Conservation (phyloP, 2,888 invertebrate genomes). For the Hoplodrina ambigua region DNA sequence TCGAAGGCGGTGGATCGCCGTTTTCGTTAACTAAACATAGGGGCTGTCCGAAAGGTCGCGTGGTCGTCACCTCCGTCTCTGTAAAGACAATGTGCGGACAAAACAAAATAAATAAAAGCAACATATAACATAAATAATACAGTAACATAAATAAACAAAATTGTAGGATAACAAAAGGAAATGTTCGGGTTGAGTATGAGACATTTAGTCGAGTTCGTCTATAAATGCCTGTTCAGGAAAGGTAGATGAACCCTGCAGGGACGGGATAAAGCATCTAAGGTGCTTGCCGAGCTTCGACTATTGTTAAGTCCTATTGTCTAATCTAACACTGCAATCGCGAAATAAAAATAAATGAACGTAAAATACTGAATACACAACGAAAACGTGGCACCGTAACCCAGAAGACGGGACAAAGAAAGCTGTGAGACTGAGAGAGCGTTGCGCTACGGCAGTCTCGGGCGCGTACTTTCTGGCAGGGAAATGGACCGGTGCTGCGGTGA, state of each 20-base stretch:
- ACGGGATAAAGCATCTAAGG: slow-evolving; percentile 85
- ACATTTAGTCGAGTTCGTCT: slow-evolving; percentile 62
- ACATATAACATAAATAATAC: slow-evolving; percentile 65
- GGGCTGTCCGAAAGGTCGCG: slow-evolving; percentile 95
- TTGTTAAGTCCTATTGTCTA: slow-evolving; percentile 80
- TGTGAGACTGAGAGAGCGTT: slow-evolving; percentile 85
- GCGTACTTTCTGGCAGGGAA: slow-evolving; percentile 96
- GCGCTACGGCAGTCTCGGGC: slow-evolving; percentile 85
- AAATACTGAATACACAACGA: slow-evolving; percentile 85
- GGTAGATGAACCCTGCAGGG: slow-evolving; percentile 77
- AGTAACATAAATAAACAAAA: slow-evolving; percentile 68
- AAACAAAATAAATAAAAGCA: slow-evolving; percentile 83
- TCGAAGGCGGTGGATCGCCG: slow-evolving; percentile 88
- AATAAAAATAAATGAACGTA: slow-evolving; percentile 79
- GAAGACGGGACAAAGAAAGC: slow-evolving; percentile 88
- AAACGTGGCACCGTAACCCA: slow-evolving; percentile 85
- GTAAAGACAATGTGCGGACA: slow-evolving; percentile 84
- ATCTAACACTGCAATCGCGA: slow-evolving; percentile 87
- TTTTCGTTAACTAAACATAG: slow-evolving; percentile 92
- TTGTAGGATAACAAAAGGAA: slow-evolving; percentile 65
- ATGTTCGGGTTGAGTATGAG: slow-evolving; percentile 58
- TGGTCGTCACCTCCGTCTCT: slow-evolving; percentile 90
- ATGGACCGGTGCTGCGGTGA: slow-evolving; percentile 95
- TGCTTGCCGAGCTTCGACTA: slow-evolving; percentile 85
- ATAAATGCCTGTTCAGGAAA: slow-evolving; percentile 67